phyloP scores from a whole-genome alignment of 1,140 invertebrate species.

The Cherax destructor region DNA sequence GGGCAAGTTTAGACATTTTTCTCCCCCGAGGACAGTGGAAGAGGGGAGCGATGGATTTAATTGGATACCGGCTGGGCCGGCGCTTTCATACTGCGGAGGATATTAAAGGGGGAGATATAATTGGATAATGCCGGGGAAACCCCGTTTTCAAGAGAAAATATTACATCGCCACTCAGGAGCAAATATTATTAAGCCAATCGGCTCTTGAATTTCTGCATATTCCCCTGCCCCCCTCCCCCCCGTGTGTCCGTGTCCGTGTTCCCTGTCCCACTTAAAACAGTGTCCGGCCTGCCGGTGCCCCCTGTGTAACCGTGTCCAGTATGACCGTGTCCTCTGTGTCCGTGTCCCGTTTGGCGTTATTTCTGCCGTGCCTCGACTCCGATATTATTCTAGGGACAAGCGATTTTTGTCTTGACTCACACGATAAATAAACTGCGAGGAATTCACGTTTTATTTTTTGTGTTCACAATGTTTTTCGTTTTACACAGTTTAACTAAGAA shows the following conservation, averaged over 20 bases:
- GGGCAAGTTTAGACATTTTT: background rate
- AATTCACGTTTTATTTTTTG: too few species aligned
- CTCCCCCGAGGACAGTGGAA: background rate
- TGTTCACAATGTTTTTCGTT: too few species aligned
- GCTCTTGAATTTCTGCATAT: background rate
- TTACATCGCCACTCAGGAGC: background rate
- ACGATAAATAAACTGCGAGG: too few species aligned
- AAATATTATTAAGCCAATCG: background rate
- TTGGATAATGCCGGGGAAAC: background rate
- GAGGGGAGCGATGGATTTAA: background rate
- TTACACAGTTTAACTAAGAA: too few species aligned
- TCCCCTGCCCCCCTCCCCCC: background rate
- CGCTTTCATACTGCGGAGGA: conserved; percentile 9
- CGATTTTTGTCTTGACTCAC: too few species aligned
- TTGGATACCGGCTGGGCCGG: background rate
- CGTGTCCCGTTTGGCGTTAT: too few species aligned
- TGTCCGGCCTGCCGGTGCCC: too few species aligned
- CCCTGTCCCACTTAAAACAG: too few species aligned
- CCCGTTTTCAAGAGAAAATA: background rate
- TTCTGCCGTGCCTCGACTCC: too few species aligned
- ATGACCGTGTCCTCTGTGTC: too few species aligned
- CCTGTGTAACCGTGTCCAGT: too few species aligned
- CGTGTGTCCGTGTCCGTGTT: background rate
- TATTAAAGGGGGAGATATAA: conserved; percentile 11
- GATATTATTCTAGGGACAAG: too few species aligned